Base-by-base conservation (phyloP, 2,888 invertebrate species). In the Drosophila parthenogenetica region DNA sequence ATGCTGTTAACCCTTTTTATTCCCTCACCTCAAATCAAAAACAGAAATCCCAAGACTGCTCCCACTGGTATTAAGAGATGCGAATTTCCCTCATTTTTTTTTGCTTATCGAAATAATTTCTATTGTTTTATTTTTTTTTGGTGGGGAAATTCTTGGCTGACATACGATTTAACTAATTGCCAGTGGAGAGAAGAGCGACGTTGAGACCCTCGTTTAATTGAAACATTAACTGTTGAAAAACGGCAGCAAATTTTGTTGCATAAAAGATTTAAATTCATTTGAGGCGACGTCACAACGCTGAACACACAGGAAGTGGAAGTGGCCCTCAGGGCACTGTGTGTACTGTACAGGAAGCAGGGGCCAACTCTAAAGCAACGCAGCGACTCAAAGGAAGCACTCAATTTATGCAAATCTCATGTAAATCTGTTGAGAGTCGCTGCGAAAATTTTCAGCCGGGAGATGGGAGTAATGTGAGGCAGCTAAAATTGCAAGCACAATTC, bases 371-470 rank as follows among this genome's bases (percentile, higher is more conserved):
- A 64, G 64, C 55, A 60, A 45, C 53, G 29, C 76, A 57, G 76
- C 77, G 35, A 35, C 83, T 89, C 82, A 89, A 89, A 89, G 90
- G 88, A 87, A 89, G 76, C 89, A 79, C 86, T 87, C 89, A 90
- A 90, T 90, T 90, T 90, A 90, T 90, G 90, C 85, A 90, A 90
- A 90, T 90, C 89, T 81, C 88, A 90, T 90, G 90, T 89, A 90
- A 90, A 90, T 90, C 89, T 87, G 89, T 85, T 75, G 82, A 89
- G 84, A 81, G 79, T 43, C 49, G 68, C 58, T 29, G 16, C 14
- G 48, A 3, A 35, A 35, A 35, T 11, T 25, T 25, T 25, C 35
- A 35, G 35, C 35, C 4, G 4, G 13, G 8, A 13, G 35, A 35
- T 11, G 25, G 29, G 29, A 48, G n/a, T 14, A 29, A 10, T 29